Conservation (phyloP, 2,888 invertebrate genomes). For the Stenodema calcarata region DNA sequence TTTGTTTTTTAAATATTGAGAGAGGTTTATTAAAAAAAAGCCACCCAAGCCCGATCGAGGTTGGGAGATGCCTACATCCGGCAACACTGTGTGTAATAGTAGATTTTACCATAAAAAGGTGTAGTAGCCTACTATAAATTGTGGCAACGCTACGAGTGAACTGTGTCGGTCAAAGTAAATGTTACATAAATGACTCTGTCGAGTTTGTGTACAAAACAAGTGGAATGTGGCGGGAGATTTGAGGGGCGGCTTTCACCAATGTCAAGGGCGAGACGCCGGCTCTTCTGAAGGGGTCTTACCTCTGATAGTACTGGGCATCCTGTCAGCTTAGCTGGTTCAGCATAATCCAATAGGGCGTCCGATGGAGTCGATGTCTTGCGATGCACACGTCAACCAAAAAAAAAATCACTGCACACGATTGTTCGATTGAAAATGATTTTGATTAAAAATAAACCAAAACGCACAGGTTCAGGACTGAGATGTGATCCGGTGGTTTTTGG, state of each 20-base stretch:
- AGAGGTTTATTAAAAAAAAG: too few species aligned
- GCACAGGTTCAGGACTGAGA: neutral
- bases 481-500: neutral
- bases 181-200: too few species aligned
- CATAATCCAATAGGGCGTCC: conserved; percentile 49
- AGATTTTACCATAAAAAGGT: too few species aligned
- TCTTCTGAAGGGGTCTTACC: conserved; percentile 54
- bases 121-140: too few species aligned
- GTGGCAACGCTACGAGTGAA: too few species aligned
- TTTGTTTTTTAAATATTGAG: too few species aligned
- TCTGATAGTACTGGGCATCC: conserved; percentile 59
- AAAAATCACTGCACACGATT: conserved; percentile 29
- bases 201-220: neutral
- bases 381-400: neutral
- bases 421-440: neutral
- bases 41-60: too few species aligned
- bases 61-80: too few species aligned
- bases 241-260: neutral
- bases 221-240: neutral
- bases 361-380: conserved; percentile 7
- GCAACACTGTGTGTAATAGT: too few species aligned
- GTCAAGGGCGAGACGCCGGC: neutral
- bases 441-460: neutral
- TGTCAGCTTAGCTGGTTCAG: conserved; percentile 39
- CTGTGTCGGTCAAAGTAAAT: too few species aligned